Conservation (phyloP, 2,113 vertebrate genomes). For the Neodontobutis hainanensis region DNA sequence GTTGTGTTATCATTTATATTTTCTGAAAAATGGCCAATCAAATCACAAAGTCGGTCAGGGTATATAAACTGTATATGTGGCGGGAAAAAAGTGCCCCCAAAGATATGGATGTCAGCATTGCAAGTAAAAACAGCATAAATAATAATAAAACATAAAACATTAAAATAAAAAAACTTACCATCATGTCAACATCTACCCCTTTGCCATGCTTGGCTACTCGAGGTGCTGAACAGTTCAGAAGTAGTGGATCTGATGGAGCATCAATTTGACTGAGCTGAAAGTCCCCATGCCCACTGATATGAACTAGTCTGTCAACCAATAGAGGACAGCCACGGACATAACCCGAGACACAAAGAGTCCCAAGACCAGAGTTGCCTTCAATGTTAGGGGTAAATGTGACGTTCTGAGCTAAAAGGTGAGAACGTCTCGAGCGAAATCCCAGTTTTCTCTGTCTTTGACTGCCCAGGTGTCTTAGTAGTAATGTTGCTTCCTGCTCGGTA, state of each 20-base stretch:
- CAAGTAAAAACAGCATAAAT: background rate
- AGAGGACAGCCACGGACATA: constrained; percentile 88
- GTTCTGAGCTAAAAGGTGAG: constrained; percentile 84
- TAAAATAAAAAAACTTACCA: constrained; percentile 65
- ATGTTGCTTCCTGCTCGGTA: constrained; percentile 83
- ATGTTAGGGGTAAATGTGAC: constrained; percentile 80
- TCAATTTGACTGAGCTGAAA: constrained; percentile 95
- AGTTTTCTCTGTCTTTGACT: constrained; percentile 88
- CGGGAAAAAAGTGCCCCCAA: too few species aligned
- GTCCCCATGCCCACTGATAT: constrained; percentile 91
- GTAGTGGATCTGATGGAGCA: constrained; percentile 86
- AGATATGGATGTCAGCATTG: too few species aligned
- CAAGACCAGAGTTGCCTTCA: constrained; percentile 67
- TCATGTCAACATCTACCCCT: constrained; percentile 78
- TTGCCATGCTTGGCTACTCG: constrained; percentile 74
- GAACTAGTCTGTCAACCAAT: constrained; percentile 86
- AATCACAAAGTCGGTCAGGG: too few species aligned
- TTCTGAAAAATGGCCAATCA: too few species aligned
- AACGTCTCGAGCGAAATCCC: constrained; percentile 85
- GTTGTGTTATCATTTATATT: too few species aligned
- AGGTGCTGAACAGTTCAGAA: constrained; percentile 72
- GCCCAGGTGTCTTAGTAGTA: constrained; percentile 87
- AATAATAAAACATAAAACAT: too few species aligned
- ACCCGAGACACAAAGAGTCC: constrained; percentile 90
- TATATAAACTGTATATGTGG: too few species aligned